Evolutionary conservation across 2,797 vertebrate genomes (phyloP).

Genomic region (Aeoliscus strigatus): DNA sequence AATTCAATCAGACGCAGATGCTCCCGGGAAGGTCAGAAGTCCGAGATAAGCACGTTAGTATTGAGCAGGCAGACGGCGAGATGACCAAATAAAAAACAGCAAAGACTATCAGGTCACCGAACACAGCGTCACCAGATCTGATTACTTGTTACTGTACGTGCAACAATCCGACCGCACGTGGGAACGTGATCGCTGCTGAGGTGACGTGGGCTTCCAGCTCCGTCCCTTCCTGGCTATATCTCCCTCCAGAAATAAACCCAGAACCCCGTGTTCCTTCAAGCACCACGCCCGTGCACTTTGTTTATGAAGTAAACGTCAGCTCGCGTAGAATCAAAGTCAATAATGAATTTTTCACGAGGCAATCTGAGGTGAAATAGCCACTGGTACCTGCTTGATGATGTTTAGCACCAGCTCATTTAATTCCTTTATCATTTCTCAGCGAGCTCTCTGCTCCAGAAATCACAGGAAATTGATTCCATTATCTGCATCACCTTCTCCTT

Average conservation of each 20-base stretch:
- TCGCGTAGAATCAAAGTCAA: constrained; percentile 26
- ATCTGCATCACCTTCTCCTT: constrained; percentile 64
- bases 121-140: constrained; percentile 28
- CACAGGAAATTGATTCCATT: constrained; percentile 76
- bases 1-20: constrained; percentile 29
- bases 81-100: constrained; percentile 55
- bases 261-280: constrained; percentile 16
- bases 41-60: constrained; percentile 72
- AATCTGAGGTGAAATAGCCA: constrained; percentile 59
- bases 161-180: constrained; percentile 32
- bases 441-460: constrained; percentile 65
- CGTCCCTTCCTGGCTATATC: too few species aligned
- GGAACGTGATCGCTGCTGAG: constrained; percentile 39
- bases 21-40: constrained; percentile 50
- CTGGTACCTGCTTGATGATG: constrained; percentile 51
- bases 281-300: too few species aligned
- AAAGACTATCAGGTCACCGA: constrained; percentile 60
- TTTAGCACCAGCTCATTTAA: constrained; percentile 65
- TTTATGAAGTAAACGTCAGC: constrained; percentile 11
- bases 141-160: constrained; percentile 36
- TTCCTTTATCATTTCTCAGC: constrained; percentile 66
- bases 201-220: too few species aligned
- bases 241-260: constrained; percentile 12
- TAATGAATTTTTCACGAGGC: constrained; percentile 48
- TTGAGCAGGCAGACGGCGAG: constrained; percentile 62